Percentiles rank a stretch among this genome's conserved stretches.
phyloP scores from a whole-genome alignment of 35 echinoderm and acorn worm species.

The Anneissia japonica region DNA sequence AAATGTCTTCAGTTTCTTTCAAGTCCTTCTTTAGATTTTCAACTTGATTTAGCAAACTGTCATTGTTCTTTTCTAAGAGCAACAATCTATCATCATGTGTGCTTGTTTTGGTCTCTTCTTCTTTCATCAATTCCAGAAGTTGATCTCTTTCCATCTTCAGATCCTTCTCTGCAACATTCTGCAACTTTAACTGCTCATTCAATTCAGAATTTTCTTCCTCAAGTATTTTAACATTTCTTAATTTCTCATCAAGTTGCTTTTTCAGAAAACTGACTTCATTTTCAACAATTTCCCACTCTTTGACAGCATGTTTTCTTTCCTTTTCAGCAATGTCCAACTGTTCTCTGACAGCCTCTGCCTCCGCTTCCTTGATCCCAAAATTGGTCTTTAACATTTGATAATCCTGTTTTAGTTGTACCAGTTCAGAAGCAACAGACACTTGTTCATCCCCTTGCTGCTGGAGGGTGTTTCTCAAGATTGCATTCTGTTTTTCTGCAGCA shows the following conservation, averaged over 20 bases:
- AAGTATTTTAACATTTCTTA: not conserved
- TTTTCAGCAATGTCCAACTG: conserved; percentile 22
- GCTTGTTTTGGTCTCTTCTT: not conserved
- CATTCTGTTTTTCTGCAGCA: conserved; percentile 37
- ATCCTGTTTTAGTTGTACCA: conserved; percentile 42
- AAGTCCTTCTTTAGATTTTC: conserved; percentile 54
- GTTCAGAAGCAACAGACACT: conserved; percentile 22
- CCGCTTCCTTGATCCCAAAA: conserved; percentile 39
- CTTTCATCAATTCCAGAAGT: not conserved
- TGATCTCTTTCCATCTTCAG: not conserved
- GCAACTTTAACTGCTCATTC: conserved; percentile 4
- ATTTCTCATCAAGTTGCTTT: conserved; percentile 39
- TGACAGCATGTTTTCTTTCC: not conserved
- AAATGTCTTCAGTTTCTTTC: conserved; percentile 59
- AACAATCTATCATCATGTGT: not conserved
- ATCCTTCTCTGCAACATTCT: not conserved
- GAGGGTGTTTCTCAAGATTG: conserved; percentile 10
- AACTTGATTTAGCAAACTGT: conserved; percentile 34
- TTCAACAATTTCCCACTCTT: conserved; percentile 20
- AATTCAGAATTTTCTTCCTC: conserved; percentile 12
- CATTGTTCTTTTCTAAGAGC: not conserved
- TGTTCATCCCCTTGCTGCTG: conserved; percentile 14
- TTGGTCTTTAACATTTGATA: conserved; percentile 32
- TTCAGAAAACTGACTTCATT: conserved; percentile 28
- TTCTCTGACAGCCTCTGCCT: conserved; percentile 21